These are phyloP conservation scores for Chrysolina haemoptera DNA, from an alignment of 2,888 invertebrate genomes.

Conservation along the genomic window DNA sequence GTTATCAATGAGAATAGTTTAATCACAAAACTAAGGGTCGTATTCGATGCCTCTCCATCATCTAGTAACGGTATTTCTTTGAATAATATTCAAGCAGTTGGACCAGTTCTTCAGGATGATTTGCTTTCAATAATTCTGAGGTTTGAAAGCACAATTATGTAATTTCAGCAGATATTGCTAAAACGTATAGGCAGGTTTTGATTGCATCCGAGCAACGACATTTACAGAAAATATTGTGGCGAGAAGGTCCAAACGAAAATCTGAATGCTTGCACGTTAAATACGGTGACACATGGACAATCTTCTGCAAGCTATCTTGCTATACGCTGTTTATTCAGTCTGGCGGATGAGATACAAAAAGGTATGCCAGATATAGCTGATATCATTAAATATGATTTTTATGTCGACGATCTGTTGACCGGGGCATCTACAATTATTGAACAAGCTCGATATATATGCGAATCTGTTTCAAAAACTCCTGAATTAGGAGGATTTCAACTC, in stretches of 20 bases:
- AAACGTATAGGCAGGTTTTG: conserved; percentile 16
- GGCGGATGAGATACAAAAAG: background rate
- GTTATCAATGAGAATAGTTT: background rate
- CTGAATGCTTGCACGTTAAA: background rate
- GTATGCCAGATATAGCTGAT: background rate
- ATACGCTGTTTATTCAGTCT: background rate
- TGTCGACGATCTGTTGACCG: conserved; percentile 32
- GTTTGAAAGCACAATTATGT: conserved; percentile 5
- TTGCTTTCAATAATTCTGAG: background rate
- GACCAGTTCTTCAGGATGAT: background rate
- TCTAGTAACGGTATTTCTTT: background rate
- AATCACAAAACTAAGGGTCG: background rate
- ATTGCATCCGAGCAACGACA: background rate
- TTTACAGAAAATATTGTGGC: conserved; percentile 15
- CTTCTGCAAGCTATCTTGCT: background rate
- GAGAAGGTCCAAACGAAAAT: background rate
- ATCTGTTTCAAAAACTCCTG: too few species aligned
- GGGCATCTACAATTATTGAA: too few species aligned
- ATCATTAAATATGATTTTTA: conserved; percentile 25
- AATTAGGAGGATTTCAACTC: conserved; percentile 2
- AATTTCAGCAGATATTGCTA: conserved; percentile 11
- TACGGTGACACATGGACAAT: background rate
- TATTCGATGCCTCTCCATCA: background rate
- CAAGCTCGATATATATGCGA: too few species aligned
- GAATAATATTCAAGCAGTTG: conserved; percentile 4